These are phyloP conservation scores for Leptoclinus maculatus DNA, from an alignment of 2,797 vertebrate genomes.

Conservation along the genomic window DNA sequence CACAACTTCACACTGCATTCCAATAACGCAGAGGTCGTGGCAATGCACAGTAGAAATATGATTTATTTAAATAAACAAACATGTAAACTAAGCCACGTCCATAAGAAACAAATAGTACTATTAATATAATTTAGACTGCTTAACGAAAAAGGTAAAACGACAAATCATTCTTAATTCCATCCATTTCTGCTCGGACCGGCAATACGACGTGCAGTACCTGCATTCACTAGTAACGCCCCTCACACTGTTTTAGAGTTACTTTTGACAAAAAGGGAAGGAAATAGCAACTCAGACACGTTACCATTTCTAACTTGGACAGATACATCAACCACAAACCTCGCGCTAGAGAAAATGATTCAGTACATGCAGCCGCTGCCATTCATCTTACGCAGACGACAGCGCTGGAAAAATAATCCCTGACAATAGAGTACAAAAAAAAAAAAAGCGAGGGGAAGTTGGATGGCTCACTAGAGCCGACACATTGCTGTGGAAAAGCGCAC, in stretches of 20 bases:
- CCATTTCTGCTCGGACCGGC: background rate
- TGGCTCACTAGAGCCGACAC: constrained; percentile 29
- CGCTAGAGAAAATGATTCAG: constrained; percentile 23
- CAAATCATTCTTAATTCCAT: background rate
- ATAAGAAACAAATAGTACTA: background rate
- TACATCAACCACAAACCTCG: constrained; percentile 21
- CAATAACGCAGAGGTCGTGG: background rate
- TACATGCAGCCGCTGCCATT: constrained; percentile 40
- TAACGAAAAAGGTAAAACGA: background rate
- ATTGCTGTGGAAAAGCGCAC: constrained; percentile 24
- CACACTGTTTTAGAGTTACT: background rate
- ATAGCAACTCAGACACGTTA: constrained; percentile 10
- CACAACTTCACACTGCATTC: constrained; percentile 2
- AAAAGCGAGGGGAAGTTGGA: constrained; percentile 23
- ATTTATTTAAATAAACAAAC: background rate
- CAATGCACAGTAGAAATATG: background rate
- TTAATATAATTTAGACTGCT: background rate
- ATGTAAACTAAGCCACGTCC: background rate
- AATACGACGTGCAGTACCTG: background rate
- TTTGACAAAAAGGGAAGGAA: background rate
- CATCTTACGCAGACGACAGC: constrained; percentile 24
- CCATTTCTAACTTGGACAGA: constrained; percentile 23
- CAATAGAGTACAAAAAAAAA: constrained; percentile 11
- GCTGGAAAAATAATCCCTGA: constrained; percentile 53
- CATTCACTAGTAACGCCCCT: background rate